phyloP scores from a whole-genome alignment of 2,797 vertebrate species.

The Limosa lapponica region DNA sequence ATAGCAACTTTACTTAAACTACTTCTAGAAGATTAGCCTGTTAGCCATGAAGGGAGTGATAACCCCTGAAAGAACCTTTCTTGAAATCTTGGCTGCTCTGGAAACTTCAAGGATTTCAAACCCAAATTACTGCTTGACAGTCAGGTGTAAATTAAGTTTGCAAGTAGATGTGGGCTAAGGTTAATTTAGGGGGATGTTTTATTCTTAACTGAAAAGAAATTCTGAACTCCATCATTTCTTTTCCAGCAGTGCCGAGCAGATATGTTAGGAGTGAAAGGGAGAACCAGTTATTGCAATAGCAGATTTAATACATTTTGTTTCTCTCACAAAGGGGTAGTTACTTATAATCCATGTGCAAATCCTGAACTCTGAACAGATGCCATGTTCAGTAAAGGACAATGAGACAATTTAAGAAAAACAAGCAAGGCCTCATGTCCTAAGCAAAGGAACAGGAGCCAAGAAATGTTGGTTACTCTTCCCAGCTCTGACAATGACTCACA shows the following conservation, averaged over 20 bases:
- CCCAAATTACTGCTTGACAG: slow-evolving; percentile 12
- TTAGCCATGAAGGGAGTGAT: slow-evolving; percentile 29
- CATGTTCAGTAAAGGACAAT: background rate
- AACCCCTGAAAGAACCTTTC: slow-evolving; percentile 41
- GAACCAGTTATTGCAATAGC: background rate
- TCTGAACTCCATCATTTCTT: background rate
- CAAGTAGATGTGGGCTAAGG: slow-evolving; percentile 16
- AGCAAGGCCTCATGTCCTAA: slow-evolving; percentile 1
- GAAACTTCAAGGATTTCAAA: slow-evolving; percentile 40
- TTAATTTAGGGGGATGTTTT: slow-evolving; percentile 41
- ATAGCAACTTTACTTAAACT: slow-evolving; percentile 31
- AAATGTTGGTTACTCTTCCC: slow-evolving; percentile 28
- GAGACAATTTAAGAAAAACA: slow-evolving; percentile 30
- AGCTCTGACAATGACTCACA: slow-evolving; percentile 35
- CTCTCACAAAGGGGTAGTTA: background rate
- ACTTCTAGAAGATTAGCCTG: slow-evolving; percentile 21
- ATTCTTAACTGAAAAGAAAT: background rate
- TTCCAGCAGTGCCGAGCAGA: accelerated
- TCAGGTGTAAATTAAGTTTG: slow-evolving; percentile 58
- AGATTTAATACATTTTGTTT: slow-evolving; percentile 23
- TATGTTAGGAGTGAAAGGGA: background rate
- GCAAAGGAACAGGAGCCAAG: slow-evolving; percentile 32
- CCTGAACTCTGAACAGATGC: background rate
- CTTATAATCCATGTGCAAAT: slow-evolving; percentile 16
- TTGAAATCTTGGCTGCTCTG: background rate